A percentile compares a stretch with the other conserved stretches of the same genome.
These are phyloP conservation scores for Hydrolagus affinis DNA, from an alignment of 2,113 vertebrate species.

Conservation along the genomic window DNA sequence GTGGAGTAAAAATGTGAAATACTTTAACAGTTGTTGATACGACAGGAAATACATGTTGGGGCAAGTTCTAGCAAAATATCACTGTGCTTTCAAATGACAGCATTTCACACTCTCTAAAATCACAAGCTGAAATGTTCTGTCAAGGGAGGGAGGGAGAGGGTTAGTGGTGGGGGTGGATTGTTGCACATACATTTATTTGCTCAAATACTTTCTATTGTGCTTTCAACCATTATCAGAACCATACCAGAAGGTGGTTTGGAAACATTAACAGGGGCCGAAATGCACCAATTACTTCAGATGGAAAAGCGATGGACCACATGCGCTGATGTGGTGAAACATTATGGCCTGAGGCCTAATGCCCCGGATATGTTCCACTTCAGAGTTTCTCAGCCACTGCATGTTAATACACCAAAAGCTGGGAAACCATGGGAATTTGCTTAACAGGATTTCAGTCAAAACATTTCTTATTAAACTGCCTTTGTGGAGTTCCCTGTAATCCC, in stretches of 20 bases:
- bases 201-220: conserved; percentile 5
- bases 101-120: not conserved
- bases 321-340: conserved; percentile 46
- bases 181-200: conserved; percentile 15
- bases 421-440: conserved; percentile 46
- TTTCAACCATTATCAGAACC: conserved; percentile 5
- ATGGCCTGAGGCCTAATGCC: conserved; percentile 45
- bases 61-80: not conserved
- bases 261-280: conserved; percentile 22
- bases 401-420: conserved; percentile 38
- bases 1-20: not conserved
- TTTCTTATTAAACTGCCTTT: conserved; percentile 16
- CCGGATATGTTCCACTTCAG: conserved; percentile 47
- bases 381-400: conserved; percentile 48
- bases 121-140: not conserved
- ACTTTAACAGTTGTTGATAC: not conserved
- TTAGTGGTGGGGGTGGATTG: not conserved
- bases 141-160: not conserved
- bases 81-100: not conserved
- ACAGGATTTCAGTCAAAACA: conserved; percentile 28
- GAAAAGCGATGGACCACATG: conserved; percentile 43
- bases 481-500: not conserved
- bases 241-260: conserved; percentile 6
- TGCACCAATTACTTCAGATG: conserved; percentile 44
- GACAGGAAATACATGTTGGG: not conserved